Percentiles rank a stretch among this genome's conserved stretches.
Evolutionary conservation across 2,888 invertebrate genomes (phyloP).

Genomic region (Pseudococcus viburni): DNA sequence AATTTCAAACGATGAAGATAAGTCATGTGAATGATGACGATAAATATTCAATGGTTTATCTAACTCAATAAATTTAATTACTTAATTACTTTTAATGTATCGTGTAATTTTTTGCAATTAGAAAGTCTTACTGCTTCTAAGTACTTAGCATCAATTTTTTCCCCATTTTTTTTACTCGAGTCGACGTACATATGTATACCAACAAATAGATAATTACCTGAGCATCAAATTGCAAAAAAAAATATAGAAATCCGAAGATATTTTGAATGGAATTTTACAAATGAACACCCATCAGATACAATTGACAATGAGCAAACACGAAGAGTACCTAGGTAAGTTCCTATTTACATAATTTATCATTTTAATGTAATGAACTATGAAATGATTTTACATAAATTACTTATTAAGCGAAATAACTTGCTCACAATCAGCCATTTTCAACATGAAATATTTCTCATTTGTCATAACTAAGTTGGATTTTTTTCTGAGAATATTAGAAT

Average conservation of each 20-base stretch:
- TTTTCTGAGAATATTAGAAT: conserved; percentile 3
- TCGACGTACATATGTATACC: too few relatives aligned
- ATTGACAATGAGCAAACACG: too few relatives aligned
- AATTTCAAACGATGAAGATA: neutral
- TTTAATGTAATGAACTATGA: too few relatives aligned
- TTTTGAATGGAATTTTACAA: too few relatives aligned
- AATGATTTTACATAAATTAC: neutral
- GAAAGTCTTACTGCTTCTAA: neutral
- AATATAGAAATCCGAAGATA: too few relatives aligned
- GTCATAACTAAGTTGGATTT: neutral
- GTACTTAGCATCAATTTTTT: too few relatives aligned
- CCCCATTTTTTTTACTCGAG: too few relatives aligned
- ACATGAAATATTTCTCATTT: neutral
- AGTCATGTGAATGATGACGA: neutral
- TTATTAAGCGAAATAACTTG: neutral
- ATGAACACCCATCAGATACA: too few relatives aligned
- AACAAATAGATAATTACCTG: too few relatives aligned
- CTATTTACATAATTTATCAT: too few relatives aligned
- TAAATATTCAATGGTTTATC: neutral
- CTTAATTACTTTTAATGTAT: neutral
- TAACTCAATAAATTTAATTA: neutral
- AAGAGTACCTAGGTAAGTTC: too few relatives aligned
- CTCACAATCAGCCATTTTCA: neutral
- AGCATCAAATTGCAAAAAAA: too few relatives aligned
- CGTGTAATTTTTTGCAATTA: conserved; percentile 6